Percentiles rank a stretch among this genome's conserved stretches.
Conservation (phyloP, 2,888 invertebrate species). For the Microplitis manilae region DNA sequence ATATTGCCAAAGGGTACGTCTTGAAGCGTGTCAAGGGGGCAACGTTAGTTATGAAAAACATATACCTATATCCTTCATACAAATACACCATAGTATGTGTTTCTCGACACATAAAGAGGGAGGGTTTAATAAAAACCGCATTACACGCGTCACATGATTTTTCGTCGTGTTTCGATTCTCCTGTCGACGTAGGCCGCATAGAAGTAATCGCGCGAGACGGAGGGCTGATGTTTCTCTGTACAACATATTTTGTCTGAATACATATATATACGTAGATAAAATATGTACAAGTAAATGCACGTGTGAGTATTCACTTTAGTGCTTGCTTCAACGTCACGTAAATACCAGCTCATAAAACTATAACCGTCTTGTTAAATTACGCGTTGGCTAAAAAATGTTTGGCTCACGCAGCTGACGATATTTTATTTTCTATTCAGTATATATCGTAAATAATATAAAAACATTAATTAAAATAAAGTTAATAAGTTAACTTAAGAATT, state of each 20-base stretch:
- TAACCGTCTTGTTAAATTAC: slow-evolving; percentile 37
- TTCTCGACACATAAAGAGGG: slow-evolving; percentile 24
- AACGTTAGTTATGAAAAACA: slow-evolving; percentile 21
- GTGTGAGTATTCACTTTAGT: slow-evolving; percentile 5
- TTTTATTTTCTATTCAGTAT: background rate
- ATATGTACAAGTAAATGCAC: background rate
- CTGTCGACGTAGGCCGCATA: slow-evolving; percentile 41
- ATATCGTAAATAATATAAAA: background rate
- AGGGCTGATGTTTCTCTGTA: slow-evolving; percentile 27
- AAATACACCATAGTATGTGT: slow-evolving; percentile 1
- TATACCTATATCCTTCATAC: slow-evolving; percentile 9
- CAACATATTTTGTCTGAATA: slow-evolving; percentile 11
- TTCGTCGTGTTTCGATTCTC: slow-evolving; percentile 55
- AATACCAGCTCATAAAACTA: slow-evolving; percentile 38
- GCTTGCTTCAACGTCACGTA: slow-evolving; percentile 32
- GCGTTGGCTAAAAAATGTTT: slow-evolving; percentile 10
- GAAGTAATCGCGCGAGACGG: slow-evolving; percentile 39
- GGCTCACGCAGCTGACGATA: background rate
- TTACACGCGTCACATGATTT: slow-evolving; percentile 66
- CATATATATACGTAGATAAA: background rate
- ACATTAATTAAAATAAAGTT: no score
- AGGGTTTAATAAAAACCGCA: slow-evolving; percentile 66
- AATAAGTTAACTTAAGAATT: no score
- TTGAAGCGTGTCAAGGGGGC: background rate
- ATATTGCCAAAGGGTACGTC: slow-evolving; percentile 28